Evolutionary conservation across 1,140 invertebrate genomes (phyloP).

Genomic region (Globodera ellingtonae): DNA sequence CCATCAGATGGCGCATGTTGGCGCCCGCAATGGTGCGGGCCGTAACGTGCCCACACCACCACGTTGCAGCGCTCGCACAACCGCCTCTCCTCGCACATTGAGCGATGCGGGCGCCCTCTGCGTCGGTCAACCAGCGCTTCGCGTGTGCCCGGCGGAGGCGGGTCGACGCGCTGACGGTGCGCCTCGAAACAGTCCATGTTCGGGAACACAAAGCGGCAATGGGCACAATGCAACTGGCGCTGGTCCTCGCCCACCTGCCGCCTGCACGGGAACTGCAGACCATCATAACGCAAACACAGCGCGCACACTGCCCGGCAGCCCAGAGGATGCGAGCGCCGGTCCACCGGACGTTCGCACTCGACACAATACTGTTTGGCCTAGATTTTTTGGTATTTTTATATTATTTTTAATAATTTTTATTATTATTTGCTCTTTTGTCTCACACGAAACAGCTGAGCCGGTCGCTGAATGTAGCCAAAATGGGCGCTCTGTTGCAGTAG

Average conservation of each 20-base stretch:
- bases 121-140: background rate
- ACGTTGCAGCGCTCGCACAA: background rate
- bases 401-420: no score
- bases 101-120: background rate
- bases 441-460: no score
- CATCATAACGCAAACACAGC: background rate
- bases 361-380: background rate
- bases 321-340: background rate
- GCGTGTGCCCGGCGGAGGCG: background rate
- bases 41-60: background rate
- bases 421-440: no score
- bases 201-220: background rate
- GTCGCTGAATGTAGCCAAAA: no score
- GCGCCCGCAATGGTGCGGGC: background rate
- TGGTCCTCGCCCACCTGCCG: background rate
- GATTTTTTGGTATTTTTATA: background rate
- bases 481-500: no score
- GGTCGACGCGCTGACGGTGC: background rate
- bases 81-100: constrained; percentile 1
- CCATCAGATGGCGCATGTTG: no score
- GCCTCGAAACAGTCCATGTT: constrained; percentile 7
- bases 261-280: background rate
- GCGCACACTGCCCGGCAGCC: background rate
- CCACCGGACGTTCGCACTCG: background rate
- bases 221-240: background rate